phyloP scores from a whole-genome alignment of 2,888 invertebrate genomes.

The Schizotus pectinicornis region DNA sequence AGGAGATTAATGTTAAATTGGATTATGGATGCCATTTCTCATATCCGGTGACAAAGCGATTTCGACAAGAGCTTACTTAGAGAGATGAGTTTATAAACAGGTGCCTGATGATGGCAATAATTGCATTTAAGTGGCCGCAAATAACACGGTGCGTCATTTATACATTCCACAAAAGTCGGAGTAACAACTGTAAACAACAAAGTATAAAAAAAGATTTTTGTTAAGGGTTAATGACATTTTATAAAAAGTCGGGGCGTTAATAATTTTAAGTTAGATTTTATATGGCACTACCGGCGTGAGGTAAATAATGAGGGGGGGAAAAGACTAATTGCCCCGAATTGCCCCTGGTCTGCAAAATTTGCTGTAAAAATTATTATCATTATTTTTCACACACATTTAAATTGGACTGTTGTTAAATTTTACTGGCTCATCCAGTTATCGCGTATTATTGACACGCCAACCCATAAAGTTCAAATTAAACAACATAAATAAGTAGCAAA shows the following conservation, averaged over 20 bases:
- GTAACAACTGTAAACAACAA: slow-evolving; percentile 7
- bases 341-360: background rate
- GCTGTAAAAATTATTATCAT: background rate
- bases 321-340: background rate
- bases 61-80: slow-evolving; percentile 2
- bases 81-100: slow-evolving; percentile 20
- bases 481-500: too few relatives aligned
- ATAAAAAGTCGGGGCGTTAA: slow-evolving; percentile 1
- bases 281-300: too few relatives aligned
- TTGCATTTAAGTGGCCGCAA: slow-evolving; percentile 8
- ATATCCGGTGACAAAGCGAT: slow-evolving; percentile 24
- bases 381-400: background rate
- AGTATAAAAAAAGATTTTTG: background rate
- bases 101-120: slow-evolving; percentile 21
- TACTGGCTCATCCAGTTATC: too few relatives aligned
- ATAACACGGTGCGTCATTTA: slow-evolving; percentile 7
- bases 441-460: too few relatives aligned
- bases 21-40: slow-evolving; percentile 28
- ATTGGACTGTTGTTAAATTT: too few relatives aligned
- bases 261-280: slow-evolving; percentile 2
- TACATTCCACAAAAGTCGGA: slow-evolving; percentile 12
- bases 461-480: too few relatives aligned
- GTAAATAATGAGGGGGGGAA: background rate
- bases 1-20: slow-evolving; percentile 31
- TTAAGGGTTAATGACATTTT: slow-evolving; percentile 1